phyloP scores from a whole-genome alignment of 1,140 invertebrate genomes.

The Sycophaga agraensis region DNA sequence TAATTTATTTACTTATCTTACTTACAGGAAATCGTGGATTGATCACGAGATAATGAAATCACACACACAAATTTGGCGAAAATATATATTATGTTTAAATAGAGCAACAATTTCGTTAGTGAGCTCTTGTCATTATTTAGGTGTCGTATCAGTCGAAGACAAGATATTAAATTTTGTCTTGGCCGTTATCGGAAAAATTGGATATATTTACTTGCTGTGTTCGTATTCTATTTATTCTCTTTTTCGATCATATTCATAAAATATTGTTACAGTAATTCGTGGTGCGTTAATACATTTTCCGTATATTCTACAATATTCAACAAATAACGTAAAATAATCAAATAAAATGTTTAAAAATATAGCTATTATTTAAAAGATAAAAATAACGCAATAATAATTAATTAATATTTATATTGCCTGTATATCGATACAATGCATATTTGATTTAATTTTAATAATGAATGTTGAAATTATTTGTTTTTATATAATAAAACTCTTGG shows the following conservation, averaged over 20 bases:
- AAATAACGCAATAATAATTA: not conserved
- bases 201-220: conserved; percentile 47
- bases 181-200: conserved; percentile 42
- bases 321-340: no score
- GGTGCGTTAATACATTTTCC: no score
- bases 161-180: conserved; percentile 44
- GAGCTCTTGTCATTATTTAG: conserved; percentile 42
- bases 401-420: no score
- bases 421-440: no score
- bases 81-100: conserved; percentile 45
- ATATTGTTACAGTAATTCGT: no score
- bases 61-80: not conserved
- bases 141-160: conserved; percentile 41
- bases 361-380: not conserved
- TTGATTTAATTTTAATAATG: no score
- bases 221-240: not conserved
- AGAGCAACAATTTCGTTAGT: conserved; percentile 43
- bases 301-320: no score
- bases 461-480: no score
- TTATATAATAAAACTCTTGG: not conserved
- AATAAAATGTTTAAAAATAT: no score
- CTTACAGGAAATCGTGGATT: not conserved
- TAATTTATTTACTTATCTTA: not conserved
- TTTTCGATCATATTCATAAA: no score
- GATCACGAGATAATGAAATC: conserved; percentile 33